Evolutionary conservation across 2,888 invertebrate genomes (phyloP).

Genomic region (Drosophila quinaria): DNA sequence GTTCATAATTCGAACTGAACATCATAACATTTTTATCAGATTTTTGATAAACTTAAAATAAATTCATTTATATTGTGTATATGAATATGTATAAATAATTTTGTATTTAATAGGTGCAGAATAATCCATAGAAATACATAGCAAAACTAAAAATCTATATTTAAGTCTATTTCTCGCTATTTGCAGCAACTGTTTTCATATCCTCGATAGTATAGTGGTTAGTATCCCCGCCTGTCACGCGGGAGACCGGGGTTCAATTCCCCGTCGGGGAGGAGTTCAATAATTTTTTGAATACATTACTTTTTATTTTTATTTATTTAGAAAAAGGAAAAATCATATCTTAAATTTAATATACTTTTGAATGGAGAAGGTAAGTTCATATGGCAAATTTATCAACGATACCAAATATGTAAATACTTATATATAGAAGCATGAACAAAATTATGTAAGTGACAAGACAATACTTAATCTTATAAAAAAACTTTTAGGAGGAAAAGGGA

Average conservation of each 20-base stretch:
- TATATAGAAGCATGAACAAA: too few relatives aligned
- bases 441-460: too few relatives aligned
- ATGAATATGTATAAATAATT: background rate
- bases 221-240: slow-evolving; percentile 31
- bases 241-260: slow-evolving; percentile 48
- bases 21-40: background rate
- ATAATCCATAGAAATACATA: too few relatives aligned
- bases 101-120: slow-evolving; percentile 5
- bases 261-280: slow-evolving; percentile 49
- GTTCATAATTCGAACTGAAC: background rate
- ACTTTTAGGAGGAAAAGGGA: too few relatives aligned
- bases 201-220: slow-evolving; percentile 64
- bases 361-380: too few relatives aligned
- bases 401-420: too few relatives aligned
- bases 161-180: background rate
- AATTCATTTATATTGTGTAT: background rate
- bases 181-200: rapidly evolving
- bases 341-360: too few relatives aligned
- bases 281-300: background rate
- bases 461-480: too few relatives aligned
- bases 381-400: background rate
- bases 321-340: background rate
- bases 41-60: background rate
- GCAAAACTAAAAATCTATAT: background rate
- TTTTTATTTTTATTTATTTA: background rate